Evolutionary conservation across 2,113 vertebrate species (phyloP), one percentile per base, ranked within the genome.

Genomic region (Regulus satrapa): DNA sequence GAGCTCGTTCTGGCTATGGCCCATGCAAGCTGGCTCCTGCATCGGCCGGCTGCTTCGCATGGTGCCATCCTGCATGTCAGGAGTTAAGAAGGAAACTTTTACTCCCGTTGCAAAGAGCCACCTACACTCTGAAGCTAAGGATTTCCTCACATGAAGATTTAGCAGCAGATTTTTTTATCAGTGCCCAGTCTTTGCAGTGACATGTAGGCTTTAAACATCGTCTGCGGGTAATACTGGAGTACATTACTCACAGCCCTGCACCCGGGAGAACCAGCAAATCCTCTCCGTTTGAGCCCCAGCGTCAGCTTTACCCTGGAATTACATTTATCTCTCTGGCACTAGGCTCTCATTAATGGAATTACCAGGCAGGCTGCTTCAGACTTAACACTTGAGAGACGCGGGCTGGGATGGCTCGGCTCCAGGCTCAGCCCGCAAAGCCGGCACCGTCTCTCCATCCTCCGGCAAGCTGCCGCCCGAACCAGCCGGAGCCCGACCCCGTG

Each of bases 331-430:
- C 66, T 40, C 78, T 14, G 4, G 67, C 84, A 90, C 73, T 71
- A 76, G 71, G 41, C 64, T 88, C 49, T 54, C 71, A 85, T 82
- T 95, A 96, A 93, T 78, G 92, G 93, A 89, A 96, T 94, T 97
- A 94, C 56, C 88, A 95, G 81, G 84, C 86, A 86, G 61, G n/a
- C 79, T 63, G 81, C 67, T 87, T 89, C 89, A 95, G 89, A 92
- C 89, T 91, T 94, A 79, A 63, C 89, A 91, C 85, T 93, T 83
- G 29, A 64, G 52, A 62, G 78, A 82, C n/a, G n/a, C 36, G 1
- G 83, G 32, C 38, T 89, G 74, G 48, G 62, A 67, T 93, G 95
- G 87, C 93, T 63, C 29, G 1, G 12, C 82, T 96, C 93, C 87
- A 97, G 75, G n/a, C 84, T 54, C 81, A 83, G 29, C 26, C 61